phyloP scores from a whole-genome alignment of 2,888 invertebrate genomes.

The Dynastes hyllus region DNA sequence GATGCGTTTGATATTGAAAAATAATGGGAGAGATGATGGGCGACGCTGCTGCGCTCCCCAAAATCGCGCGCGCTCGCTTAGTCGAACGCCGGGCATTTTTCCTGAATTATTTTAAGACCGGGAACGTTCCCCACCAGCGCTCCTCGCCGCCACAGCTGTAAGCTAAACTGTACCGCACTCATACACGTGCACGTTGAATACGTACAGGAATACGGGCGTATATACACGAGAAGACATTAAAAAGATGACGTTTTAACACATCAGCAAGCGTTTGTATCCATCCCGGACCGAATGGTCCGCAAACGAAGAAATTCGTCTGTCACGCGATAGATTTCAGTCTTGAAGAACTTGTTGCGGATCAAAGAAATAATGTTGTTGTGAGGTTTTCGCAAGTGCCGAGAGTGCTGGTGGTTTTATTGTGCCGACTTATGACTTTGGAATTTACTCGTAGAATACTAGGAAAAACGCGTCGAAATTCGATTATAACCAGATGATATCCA shows the following conservation, averaged over 20 bases:
- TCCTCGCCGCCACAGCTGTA: constrained; percentile 57
- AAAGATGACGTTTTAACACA: constrained; percentile 44
- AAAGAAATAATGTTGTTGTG: too few species aligned
- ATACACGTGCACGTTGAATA: not conserved
- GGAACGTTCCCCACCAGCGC: constrained; percentile 23
- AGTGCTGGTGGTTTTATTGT: too few species aligned
- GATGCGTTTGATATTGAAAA: too few species aligned
- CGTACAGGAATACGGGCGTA: not conserved
- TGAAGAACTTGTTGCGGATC: constrained; percentile 22
- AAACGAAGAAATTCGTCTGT: constrained; percentile 45
- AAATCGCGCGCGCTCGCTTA: too few species aligned
- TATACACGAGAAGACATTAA: constrained; percentile 30
- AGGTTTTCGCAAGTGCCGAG: too few species aligned
- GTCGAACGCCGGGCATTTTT: constrained; percentile 58
- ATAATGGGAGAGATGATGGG: too few species aligned
- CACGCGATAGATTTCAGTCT: constrained; percentile 37
- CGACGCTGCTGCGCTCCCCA: too few species aligned
- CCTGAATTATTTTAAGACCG: constrained; percentile 65
- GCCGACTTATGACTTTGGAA: too few species aligned
- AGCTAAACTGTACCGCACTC: not conserved
- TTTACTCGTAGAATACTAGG: too few species aligned
- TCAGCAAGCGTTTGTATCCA: not conserved
- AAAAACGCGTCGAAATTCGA: too few species aligned
- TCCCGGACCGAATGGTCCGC: constrained; percentile 31
- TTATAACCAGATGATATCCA: too few species aligned